Percentiles rank a stretch among this genome's conserved stretches.
These are phyloP conservation scores for Acanthornis magna DNA, from an alignment of 2,797 vertebrate genomes.

Conservation along the genomic window DNA sequence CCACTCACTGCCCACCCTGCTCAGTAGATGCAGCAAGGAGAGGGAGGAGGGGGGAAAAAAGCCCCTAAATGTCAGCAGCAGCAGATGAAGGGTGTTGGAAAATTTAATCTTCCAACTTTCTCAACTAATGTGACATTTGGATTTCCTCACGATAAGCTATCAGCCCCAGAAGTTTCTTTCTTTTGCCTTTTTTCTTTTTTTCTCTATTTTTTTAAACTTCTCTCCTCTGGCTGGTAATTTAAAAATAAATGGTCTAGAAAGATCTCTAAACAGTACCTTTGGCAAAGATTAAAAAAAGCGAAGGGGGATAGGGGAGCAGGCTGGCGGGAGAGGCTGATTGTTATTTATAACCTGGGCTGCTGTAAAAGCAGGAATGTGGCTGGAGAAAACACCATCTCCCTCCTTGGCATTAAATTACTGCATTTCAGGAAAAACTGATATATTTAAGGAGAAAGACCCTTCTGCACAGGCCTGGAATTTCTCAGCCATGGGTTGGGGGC, in stretches of 20 bases:
- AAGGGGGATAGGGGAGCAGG: conserved; percentile 20
- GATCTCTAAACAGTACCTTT: conserved; percentile 80
- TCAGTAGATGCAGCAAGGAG: neutral
- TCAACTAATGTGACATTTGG: conserved; percentile 86
- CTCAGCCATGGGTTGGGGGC: neutral
- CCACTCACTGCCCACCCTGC: neutral
- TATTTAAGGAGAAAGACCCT: neutral
- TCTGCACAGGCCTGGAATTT: neutral
- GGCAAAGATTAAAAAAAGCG: conserved; percentile 73
- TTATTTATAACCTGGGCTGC: conserved; percentile 64
- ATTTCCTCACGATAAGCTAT: conserved; percentile 86
- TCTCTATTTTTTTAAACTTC: neutral
- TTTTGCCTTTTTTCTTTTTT: neutral
- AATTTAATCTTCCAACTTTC: conserved; percentile 82
- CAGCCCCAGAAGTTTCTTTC: conserved; percentile 71
- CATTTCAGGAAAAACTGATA: conserved; percentile 4
- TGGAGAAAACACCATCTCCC: neutral
- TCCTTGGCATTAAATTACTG: neutral
- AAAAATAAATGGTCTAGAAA: conserved; percentile 83
- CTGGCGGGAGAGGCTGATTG: conserved; percentile 40
- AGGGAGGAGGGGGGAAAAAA: conserved; percentile 16
- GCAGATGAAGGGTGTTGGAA: conserved; percentile 80
- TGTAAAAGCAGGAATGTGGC: conserved; percentile 3
- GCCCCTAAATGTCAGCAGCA: conserved; percentile 81
- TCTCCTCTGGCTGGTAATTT: conserved; percentile 77